A percentile compares a stretch with the other conserved stretches of the same genome.
Evolutionary conservation across 2,888 invertebrate species (phyloP).

Genomic region (Leucoptera coffeella): DNA sequence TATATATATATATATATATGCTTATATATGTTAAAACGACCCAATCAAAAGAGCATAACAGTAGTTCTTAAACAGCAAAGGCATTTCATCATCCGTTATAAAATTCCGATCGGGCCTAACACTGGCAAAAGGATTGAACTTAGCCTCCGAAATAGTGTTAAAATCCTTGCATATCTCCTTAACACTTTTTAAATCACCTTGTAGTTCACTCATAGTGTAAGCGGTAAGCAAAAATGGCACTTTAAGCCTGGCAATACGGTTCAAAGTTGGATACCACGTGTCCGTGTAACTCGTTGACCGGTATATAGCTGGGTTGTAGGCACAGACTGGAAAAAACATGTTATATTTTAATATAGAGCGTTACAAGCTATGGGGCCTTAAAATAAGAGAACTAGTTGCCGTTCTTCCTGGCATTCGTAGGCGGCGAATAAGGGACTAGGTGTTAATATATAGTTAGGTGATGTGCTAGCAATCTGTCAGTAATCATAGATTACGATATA

Average conservation of each 20-base stretch:
- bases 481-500: too few relatives aligned
- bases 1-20: too few relatives aligned
- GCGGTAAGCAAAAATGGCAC: conserved; percentile 61
- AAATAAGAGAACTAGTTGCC: too few relatives aligned
- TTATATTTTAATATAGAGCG: too few relatives aligned
- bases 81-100: conserved; percentile 63
- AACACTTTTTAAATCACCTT: conserved; percentile 55
- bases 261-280: conserved; percentile 61
- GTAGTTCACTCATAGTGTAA: conserved; percentile 61
- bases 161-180: conserved; percentile 40
- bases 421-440: too few relatives aligned
- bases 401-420: too few relatives aligned
- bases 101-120: conserved; percentile 68
- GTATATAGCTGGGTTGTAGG: conserved; percentile 67
- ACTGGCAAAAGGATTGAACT: conserved; percentile 60
- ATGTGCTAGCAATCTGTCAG: too few relatives aligned
- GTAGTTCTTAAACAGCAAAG: conserved; percentile 68
- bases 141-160: conserved; percentile 46
- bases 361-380: not conserved
- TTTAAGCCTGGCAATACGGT: conserved; percentile 43
- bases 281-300: conserved; percentile 57
- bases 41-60: conserved; percentile 51
- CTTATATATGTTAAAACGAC: conserved; percentile 8
- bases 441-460: too few relatives aligned
- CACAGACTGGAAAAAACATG: conserved; percentile 47